Evolutionary conservation across 2,797 vertebrate genomes (phyloP), one percentile per base, ranked within the genome.

Genomic region (Hapalemur alaotrensis): DNA sequence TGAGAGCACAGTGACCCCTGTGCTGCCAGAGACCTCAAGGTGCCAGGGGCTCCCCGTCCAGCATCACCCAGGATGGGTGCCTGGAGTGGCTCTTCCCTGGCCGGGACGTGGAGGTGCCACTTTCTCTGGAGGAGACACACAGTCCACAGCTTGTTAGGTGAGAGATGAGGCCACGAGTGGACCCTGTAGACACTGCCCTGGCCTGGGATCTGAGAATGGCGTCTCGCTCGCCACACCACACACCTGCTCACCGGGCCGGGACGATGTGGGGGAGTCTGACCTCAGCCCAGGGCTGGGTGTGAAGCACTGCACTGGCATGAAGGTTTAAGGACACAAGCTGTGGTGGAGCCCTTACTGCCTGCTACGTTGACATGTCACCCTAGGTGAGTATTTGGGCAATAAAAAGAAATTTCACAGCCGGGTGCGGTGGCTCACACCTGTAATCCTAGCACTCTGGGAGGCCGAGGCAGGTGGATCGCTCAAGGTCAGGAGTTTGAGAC

Each of bases 101-200:
- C 1, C 6, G 18, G 32, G 25, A 9, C 15, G 30, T 0, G 0
- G 25, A n/a, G n/a, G 2, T 30, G 13, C 25, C 3, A 1, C 1
- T 6, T 52, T 63, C 38, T 67, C 7, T 4, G 2, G 25, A 38
- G 25, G 50, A 43, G 8, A 9, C 30, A 28, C 32, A 4, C 23
- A 2, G 10, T 25, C 22, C 7, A 17, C 0, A 4, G 20, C 4
- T 14, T 10, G 4, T 28, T 0, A 1, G 59, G 5, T 14, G 30
- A 50, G 35, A 38, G 20, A 32, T 6, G 8, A 61, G 8, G 0
- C 9, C 41, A 30, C n/a, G 22, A 2, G 22, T 1, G 6, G 22
- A 22, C 15, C 52, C 38, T 1, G 28, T 4, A 9, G 89, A 70
- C 46, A 4, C 41, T 8, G 2, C 43, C 57, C 48, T 54, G 59